phyloP scores from a whole-genome alignment of 2,888 invertebrate species.

The Tenthredo amoena region DNA sequence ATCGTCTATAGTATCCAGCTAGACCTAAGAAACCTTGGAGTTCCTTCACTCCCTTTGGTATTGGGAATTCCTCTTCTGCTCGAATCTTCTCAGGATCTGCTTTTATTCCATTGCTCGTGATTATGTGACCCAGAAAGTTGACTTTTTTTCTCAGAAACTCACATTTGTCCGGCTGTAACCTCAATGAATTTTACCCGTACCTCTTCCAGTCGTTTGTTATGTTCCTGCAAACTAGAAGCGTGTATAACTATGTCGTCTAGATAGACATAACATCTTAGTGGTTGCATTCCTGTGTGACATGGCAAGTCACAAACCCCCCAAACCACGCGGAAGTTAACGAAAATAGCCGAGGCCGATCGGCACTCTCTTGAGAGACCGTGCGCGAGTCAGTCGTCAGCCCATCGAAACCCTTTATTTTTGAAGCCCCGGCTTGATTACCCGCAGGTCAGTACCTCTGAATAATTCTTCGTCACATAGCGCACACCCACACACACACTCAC shows the following conservation, averaged over 20 bases:
- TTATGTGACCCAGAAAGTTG: conserved; percentile 55
- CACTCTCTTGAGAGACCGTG: too few species aligned
- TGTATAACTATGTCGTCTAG: conserved; percentile 55
- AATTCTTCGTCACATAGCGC: too few species aligned
- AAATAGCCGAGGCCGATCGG: too few species aligned
- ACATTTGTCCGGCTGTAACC: conserved; percentile 52
- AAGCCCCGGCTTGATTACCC: too few species aligned
- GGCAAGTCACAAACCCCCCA: too few species aligned
- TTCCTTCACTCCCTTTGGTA: conserved; percentile 52
- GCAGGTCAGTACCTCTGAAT: too few species aligned
- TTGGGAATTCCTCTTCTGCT: conserved; percentile 54
- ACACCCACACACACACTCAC: too few species aligned
- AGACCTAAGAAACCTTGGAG: conserved; percentile 53
- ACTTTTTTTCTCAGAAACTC: conserved; percentile 55
- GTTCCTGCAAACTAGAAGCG: conserved; percentile 28
- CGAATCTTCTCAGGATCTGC: too few species aligned
- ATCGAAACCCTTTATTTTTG: too few species aligned
- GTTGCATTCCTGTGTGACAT: conserved; percentile 61
- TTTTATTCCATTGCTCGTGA: conserved; percentile 55
- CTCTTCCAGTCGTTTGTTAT: neutral
- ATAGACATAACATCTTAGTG: conserved; percentile 61
- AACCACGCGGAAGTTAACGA: too few species aligned
- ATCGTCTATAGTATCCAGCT: neutral
- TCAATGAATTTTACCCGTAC: conserved; percentile 38
- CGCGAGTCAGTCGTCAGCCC: too few species aligned